Conservation (phyloP, 2,888 invertebrate genomes). For the Acrobasis repandana region DNA sequence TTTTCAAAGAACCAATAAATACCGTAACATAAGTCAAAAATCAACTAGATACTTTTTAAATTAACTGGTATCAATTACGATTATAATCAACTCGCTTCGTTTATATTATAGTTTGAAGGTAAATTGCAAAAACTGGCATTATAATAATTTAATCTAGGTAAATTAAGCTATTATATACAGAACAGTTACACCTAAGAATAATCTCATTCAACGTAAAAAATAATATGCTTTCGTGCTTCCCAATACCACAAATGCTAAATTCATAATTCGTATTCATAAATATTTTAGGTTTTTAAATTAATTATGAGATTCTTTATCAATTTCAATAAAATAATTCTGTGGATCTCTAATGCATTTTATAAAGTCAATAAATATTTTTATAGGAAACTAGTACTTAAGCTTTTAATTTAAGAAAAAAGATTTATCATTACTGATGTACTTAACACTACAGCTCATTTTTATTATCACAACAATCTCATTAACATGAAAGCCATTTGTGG, state of each 20-base stretch:
- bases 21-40: constrained; percentile 46
- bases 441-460: neutral
- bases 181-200: constrained; percentile 69
- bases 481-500: constrained; percentile 52
- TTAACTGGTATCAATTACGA: constrained; percentile 31
- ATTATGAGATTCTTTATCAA: constrained; percentile 8
- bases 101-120: constrained; percentile 42
- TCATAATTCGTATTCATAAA: neutral
- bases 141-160: constrained; percentile 61
- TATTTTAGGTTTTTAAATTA: neutral
- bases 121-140: constrained; percentile 58
- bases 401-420: no score
- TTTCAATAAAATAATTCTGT: neutral
- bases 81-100: neutral
- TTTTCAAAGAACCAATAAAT: constrained; percentile 38
- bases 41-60: constrained; percentile 30
- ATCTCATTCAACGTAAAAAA: constrained; percentile 75
- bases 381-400: no score
- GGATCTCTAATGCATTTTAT: neutral
- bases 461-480: constrained; percentile 41
- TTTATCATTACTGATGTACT: no score
- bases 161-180: constrained; percentile 71
- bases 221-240: constrained; percentile 54
- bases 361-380: no score
- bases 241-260: constrained; percentile 56